These are phyloP conservation scores for Mythimna vitellina DNA, from an alignment of 2,888 invertebrate genomes.

Conservation along the genomic window DNA sequence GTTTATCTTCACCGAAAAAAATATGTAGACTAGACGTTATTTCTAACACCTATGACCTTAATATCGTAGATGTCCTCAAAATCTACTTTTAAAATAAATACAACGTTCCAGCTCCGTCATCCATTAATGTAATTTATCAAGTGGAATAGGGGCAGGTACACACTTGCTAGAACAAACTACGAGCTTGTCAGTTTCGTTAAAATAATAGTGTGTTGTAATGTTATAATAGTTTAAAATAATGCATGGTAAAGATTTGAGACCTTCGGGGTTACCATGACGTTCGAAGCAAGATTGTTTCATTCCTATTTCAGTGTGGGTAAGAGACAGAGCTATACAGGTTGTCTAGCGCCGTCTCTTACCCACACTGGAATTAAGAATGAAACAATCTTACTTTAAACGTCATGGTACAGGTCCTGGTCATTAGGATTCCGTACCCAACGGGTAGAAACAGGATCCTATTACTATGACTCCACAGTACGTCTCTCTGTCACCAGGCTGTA, in stretches of 20 bases:
- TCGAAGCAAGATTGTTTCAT: too few species aligned
- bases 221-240: background rate
- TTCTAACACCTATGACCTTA: conserved; percentile 23
- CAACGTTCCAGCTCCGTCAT: conserved; percentile 38
- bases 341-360: too few species aligned
- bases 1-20: background rate
- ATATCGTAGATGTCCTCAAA: conserved; percentile 46
- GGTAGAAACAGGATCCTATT: too few species aligned
- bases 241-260: background rate
- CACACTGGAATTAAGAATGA: too few species aligned
- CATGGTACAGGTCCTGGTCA: too few species aligned
- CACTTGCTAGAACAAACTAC: conserved; percentile 17
- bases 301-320: too few species aligned
- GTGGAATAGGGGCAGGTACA: conserved; percentile 39
- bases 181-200: conserved; percentile 16
- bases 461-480: too few species aligned
- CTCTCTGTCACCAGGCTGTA: too few species aligned
- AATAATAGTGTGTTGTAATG: conserved; percentile 8
- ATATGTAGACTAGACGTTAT: conserved; percentile 7
- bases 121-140: conserved; percentile 56
- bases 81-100: conserved; percentile 56
- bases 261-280: too few species aligned
- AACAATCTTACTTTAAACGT: too few species aligned
- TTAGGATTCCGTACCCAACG: too few species aligned
- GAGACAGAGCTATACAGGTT: too few species aligned